Base-by-base conservation (phyloP, 2,797 vertebrate genomes). In the Etheostoma nigrum region DNA sequence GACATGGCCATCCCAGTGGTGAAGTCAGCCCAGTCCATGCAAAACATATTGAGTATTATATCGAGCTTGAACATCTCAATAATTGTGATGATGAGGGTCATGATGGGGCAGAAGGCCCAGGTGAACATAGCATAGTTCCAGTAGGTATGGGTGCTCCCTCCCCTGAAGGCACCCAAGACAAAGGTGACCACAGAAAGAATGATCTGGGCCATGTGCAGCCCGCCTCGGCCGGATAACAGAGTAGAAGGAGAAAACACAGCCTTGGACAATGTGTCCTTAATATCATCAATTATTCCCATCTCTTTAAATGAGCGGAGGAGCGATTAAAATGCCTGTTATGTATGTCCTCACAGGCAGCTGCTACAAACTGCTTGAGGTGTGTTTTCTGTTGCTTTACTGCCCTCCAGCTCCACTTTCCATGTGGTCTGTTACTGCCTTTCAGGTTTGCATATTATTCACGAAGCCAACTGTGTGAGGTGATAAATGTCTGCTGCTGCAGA, bases 1-100 rank as follows among this genome's bases (percentile, higher is more conserved):
- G 96, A 91, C 95, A 97, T 95, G 79, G 96, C 94, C 86, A 96
- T 96, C 36, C 95, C 95, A 0, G 95, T 95, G 68, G 95, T 91
- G 89, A 97, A 96, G 89, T 96, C 93, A 61, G 62, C 2, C 87
- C 87, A 94, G 79, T 95, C 84, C 91, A 93, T 64, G 82, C 90
- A 93, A 1, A 88, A 13, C 65, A 64, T 0, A 3, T 83, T 42
- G 54, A 95, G 89, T 6, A 86, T 0, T 0, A 86, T 6, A 13
- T 92, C 68, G 3, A 97, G 84, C 70, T 84, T 89, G 13, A 94
- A 89, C 87, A 96, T 66, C 92, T 97, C 96, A 70, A 95, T 55
- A 9, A 95, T 3, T 49, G 95, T 89, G 77, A 97, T 94, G 82
- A 95, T 5, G 64, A 97, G 78, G 0, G 96, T 95, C 78, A 96